phyloP scores from a whole-genome alignment of 2,888 invertebrate species.

The Apocheima hispidaria region DNA sequence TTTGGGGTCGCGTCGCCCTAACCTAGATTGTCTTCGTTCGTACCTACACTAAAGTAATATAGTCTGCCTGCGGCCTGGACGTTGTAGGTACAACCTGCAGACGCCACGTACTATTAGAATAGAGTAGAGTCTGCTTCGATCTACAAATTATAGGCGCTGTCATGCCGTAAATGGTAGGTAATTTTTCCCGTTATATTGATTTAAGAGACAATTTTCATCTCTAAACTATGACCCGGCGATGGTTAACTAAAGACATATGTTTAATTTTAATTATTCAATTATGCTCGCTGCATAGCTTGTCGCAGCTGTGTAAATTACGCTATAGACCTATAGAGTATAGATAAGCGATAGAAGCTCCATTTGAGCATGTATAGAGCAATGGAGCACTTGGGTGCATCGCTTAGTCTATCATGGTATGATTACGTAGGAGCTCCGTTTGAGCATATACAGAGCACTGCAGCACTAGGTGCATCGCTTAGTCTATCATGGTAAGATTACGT shows the following conservation, averaged over 20 bases:
- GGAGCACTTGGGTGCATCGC: conserved; percentile 9
- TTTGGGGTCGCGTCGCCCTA: conserved; percentile 85
- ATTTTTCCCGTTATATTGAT: conserved; percentile 34
- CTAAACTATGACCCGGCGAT: conserved; percentile 27
- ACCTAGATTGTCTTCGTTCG: conserved; percentile 78
- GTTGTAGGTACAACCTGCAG: conserved; percentile 22
- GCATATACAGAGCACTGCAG: too few species aligned
- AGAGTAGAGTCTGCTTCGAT: conserved; percentile 14
- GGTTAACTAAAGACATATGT: conserved; percentile 26
- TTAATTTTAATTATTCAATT: conserved; percentile 31
- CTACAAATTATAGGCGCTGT: conserved; percentile 24
- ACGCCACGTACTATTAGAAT: conserved; percentile 12
- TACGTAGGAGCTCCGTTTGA: too few species aligned
- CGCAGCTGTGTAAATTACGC: conserved; percentile 23
- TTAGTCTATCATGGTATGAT: background rate
- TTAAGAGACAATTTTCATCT: conserved; percentile 27
- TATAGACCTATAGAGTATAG: conserved; percentile 8
- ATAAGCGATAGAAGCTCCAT: conserved; percentile 23
- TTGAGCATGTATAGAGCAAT: conserved; percentile 4
- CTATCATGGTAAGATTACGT: too few species aligned
- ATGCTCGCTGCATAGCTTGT: conserved; percentile 21
- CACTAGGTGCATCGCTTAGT: too few species aligned
- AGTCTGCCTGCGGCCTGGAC: conserved; percentile 48
- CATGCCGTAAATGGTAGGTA: conserved; percentile 18
- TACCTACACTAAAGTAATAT: conserved; percentile 68